These are phyloP conservation scores for Ophion ventricosus DNA, from an alignment of 2,888 invertebrate species.

Conservation along the genomic window DNA sequence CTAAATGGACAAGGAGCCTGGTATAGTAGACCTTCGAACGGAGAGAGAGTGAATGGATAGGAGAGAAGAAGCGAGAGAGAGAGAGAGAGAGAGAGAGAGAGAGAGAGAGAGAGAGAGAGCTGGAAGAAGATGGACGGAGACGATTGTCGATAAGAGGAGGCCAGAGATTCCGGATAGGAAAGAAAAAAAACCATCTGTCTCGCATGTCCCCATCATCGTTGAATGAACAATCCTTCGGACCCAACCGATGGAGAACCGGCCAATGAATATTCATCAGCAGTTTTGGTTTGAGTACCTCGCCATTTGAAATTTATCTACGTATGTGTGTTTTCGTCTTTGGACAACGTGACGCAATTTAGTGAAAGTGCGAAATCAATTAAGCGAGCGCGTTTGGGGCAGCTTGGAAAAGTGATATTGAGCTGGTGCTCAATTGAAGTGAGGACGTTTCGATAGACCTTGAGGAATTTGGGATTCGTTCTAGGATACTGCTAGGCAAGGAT, in stretches of 20 bases:
- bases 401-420: too few species aligned
- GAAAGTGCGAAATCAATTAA: neutral
- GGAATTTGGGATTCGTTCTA: too few species aligned
- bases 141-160: conserved; percentile 1
- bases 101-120: conserved; percentile 34
- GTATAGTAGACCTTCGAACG: neutral
- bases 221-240: conserved; percentile 28
- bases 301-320: neutral
- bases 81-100: conserved; percentile 2
- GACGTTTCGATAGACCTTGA: too few species aligned
- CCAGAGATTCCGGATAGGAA: neutral
- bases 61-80: conserved; percentile 3
- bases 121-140: conserved; percentile 1
- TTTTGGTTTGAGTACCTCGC: conserved; percentile 4
- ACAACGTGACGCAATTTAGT: neutral
- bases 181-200: neutral
- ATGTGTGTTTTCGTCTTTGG: neutral
- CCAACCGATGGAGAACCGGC: conserved; percentile 10
- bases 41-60: conserved; percentile 5
- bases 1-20: conserved; percentile 23
- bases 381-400: too few species aligned
- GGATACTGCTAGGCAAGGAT: too few species aligned
- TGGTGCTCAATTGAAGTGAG: too few species aligned
- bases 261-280: conserved; percentile 30
- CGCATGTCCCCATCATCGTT: neutral